Evolutionary conservation across 1,140 invertebrate genomes (phyloP), one percentile per base, ranked within the genome.

Genomic region (Zaprionus kolodkinae): DNA sequence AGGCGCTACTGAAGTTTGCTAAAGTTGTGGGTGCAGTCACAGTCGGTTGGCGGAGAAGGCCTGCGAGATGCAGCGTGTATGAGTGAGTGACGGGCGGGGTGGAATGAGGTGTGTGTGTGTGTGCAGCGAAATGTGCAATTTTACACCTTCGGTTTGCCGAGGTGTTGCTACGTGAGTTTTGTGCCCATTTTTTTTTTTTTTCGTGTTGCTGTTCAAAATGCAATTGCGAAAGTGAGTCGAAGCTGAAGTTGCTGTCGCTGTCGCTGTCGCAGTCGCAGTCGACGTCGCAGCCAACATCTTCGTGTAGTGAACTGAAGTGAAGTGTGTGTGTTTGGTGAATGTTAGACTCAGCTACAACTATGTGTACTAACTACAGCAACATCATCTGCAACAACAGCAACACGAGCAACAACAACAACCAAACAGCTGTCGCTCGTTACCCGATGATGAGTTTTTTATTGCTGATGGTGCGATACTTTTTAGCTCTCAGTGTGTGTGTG

Each of bases 61-160:
- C 27, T 30, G 21, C 62, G 60, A 65, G 36, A 33, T 35, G 38
- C 38, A 57, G 62, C 55, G 15, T 65, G 38, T 63, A 17, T 60
- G 45, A 52, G 52, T 68, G 61, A 30, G 27, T 30, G 27, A 30
- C 1, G 6, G 21, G 21, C 21, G 27, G 6, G 27, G 3, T 30
- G 27, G 27, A 3, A 30, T 30, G 27, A 6, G 27, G 27, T 30
- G 27, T 48, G 40, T 68, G 12, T 72, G 66, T 78, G 57, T 85
- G 82, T 81, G 68, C 82, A 86, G 78, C 66, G 81, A 88, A 84
- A 88, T 88, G 84, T 88, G 84, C 84, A 88, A 89, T 88, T 79
- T 77, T 72, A 76, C 74, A 76, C 62, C 69, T 76, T 76, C 56
- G 45, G 38, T 62, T 68, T 70, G 56, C 35, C 60, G 59, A 40